These are phyloP conservation scores for Acanthosepion esculentum DNA, from an alignment of 2,888 invertebrate species.

Conservation along the genomic window DNA sequence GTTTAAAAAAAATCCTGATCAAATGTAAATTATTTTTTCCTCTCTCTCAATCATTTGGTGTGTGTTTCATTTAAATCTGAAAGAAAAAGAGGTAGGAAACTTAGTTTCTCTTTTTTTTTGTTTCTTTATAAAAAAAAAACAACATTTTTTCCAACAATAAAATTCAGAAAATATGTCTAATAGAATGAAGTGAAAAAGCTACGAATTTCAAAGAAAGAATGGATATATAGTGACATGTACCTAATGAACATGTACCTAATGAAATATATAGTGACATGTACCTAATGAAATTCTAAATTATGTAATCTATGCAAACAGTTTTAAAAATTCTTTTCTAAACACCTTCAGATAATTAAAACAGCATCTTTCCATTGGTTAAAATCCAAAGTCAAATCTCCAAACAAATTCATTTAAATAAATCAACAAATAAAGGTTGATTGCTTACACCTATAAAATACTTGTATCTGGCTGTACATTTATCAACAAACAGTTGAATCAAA, in stretches of 20 bases:
- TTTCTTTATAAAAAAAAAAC: too few species aligned
- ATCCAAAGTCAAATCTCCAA: constrained; percentile 10
- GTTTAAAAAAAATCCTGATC: background rate
- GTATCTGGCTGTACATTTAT: background rate
- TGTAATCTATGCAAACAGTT: background rate
- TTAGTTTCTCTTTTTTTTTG: background rate
- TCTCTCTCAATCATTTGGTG: background rate
- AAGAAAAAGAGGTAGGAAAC: background rate
- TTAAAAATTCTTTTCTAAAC: background rate
- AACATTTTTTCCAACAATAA: background rate
- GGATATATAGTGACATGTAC: background rate
- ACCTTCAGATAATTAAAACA: background rate
- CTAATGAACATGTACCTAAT: background rate
- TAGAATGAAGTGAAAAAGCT: background rate
- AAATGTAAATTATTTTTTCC: background rate
- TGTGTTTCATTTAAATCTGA: background rate
- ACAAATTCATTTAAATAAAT: background rate
- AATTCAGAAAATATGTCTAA: background rate
- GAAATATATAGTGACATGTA: background rate
- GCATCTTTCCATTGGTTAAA: background rate
- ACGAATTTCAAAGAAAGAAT: background rate
- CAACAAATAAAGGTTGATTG: background rate
- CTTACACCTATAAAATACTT: background rate
- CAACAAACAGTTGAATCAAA: background rate
- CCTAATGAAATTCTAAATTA: background rate